These are phyloP conservation scores for Morelia viridis DNA, from an alignment of 2,797 vertebrate species.

Conservation along the genomic window DNA sequence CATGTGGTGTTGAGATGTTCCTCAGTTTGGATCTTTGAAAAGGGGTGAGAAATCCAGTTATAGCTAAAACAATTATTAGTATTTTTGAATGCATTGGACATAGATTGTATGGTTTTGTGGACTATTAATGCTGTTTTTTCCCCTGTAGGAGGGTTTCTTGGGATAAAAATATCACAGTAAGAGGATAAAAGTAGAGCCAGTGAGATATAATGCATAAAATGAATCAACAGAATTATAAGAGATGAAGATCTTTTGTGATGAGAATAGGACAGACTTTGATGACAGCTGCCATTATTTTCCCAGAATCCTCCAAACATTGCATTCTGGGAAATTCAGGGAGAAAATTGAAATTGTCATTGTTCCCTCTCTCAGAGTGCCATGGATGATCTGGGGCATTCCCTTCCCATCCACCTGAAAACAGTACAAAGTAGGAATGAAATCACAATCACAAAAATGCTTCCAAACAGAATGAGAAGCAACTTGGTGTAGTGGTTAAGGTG, in stretches of 20 bases:
- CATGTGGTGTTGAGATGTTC: conserved; percentile 33
- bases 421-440: background rate
- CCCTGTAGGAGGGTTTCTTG: background rate
- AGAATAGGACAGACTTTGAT: background rate
- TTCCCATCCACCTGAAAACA: background rate
- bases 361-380: background rate
- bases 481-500: background rate
- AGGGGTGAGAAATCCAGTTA: background rate
- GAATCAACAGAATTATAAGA: background rate
- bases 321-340: background rate
- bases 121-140: background rate
- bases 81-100: background rate
- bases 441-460: background rate
- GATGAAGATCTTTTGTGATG: background rate
- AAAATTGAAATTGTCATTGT: background rate
- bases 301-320: background rate
- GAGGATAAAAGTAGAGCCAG: background rate
- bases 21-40: background rate
- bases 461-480: background rate
- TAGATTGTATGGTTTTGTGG: background rate
- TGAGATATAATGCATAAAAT: background rate
- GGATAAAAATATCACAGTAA: background rate
- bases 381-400: background rate
- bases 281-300: background rate
- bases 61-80: background rate